phyloP scores from a whole-genome alignment of 2,797 vertebrate species.

The Falco berigora region DNA sequence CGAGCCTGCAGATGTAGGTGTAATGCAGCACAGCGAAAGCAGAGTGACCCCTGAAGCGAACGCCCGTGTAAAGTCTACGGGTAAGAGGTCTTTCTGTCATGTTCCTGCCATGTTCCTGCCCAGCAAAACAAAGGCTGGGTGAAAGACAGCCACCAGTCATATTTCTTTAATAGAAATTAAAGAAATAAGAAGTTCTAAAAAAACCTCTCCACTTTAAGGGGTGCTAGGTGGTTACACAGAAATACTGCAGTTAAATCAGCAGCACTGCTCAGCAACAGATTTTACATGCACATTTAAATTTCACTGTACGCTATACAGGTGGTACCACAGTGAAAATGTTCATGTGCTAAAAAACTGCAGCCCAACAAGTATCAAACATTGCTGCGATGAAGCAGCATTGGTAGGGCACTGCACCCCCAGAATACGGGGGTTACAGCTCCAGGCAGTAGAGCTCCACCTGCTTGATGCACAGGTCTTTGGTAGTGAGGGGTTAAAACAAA shows the following conservation, averaged over 20 bases:
- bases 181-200: neutral
- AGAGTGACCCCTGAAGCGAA: neutral
- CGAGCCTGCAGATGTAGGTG: neutral
- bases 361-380: neutral
- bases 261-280: neutral
- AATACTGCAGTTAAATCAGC: neutral
- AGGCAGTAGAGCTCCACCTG: neutral
- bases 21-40: accelerated
- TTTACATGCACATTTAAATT: neutral
- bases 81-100: neutral
- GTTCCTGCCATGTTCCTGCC: neutral
- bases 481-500: neutral
- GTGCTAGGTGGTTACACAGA: neutral
- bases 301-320: neutral
- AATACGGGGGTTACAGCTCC: neutral
- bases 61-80: accelerated
- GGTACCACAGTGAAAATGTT: accelerated
- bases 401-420: neutral
- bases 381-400: neutral
- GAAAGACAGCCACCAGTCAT: neutral
- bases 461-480: neutral
- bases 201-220: neutral
- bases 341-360: neutral
- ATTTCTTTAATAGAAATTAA: neutral
- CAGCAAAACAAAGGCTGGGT: neutral